These are phyloP conservation scores for Cyprinodon diabolis DNA, from an alignment of 2,797 vertebrate species.

Conservation along the genomic window DNA sequence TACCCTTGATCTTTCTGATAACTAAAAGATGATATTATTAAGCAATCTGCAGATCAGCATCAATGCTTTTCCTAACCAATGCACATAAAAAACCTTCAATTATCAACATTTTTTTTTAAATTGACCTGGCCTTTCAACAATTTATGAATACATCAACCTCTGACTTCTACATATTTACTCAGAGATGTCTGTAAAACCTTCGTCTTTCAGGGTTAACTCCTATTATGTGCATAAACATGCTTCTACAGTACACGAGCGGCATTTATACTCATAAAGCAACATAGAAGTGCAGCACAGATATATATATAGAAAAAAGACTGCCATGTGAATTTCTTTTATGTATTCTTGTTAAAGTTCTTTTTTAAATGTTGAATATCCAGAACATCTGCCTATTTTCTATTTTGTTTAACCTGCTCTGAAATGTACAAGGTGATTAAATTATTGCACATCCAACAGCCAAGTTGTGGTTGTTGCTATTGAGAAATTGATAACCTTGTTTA, in stretches of 20 bases:
- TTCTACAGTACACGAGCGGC: background rate
- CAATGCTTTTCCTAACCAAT: background rate
- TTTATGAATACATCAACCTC: background rate
- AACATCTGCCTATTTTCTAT: background rate
- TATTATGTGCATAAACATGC: background rate
- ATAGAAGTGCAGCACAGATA: background rate
- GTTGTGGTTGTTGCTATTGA: background rate
- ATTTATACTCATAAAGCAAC: constrained; percentile 5
- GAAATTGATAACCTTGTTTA: background rate
- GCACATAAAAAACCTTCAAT: background rate
- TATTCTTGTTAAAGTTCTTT: background rate
- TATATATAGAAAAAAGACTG: background rate
- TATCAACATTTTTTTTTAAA: background rate
- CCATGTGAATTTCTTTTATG: constrained; percentile 7
- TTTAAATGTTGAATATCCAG: background rate
- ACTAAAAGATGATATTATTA: background rate
- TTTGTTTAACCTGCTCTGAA: too few species aligned
- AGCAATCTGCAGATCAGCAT: background rate
- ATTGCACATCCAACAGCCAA: background rate
- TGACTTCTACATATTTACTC: background rate
- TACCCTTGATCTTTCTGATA: background rate
- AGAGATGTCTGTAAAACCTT: background rate
- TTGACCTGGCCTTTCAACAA: constrained; percentile 1
- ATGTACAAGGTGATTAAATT: background rate
- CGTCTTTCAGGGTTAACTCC: background rate